Percentiles rank a stretch among this genome's conserved stretches.
Conservation (phyloP, 2,113 vertebrate species). For the Semicossyphus pulcher region DNA sequence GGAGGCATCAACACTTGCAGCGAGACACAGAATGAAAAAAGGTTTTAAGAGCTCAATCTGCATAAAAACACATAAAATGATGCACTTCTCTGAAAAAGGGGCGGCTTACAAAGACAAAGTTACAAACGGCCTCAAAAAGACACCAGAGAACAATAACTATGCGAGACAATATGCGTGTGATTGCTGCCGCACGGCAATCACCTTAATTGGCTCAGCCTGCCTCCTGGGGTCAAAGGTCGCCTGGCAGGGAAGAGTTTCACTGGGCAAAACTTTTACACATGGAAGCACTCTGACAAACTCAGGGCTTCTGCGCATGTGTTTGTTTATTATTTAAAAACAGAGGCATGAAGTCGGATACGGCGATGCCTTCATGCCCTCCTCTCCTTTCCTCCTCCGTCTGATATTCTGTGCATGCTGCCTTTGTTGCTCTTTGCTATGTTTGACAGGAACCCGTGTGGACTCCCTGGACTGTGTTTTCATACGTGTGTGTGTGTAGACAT, state of each 20-base stretch:
- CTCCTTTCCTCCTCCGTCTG: constrained; percentile 9
- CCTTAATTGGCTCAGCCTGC: not conserved
- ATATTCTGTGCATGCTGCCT: constrained; percentile 36
- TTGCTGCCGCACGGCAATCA: not conserved
- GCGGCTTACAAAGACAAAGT: too few relatives aligned
- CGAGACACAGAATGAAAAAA: too few relatives aligned
- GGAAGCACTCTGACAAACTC: not conserved
- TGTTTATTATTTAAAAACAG: not conserved
- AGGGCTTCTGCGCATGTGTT: not conserved
- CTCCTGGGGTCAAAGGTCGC: constrained; percentile 5
- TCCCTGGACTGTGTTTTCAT: constrained; percentile 7
- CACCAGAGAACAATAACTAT: not conserved
- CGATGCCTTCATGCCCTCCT: not conserved
- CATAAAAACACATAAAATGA: not conserved
- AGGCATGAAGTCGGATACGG: not conserved
- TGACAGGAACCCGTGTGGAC: constrained; percentile 16
- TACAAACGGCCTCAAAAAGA: not conserved
- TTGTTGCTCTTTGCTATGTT: constrained; percentile 30
- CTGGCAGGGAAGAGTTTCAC: not conserved
- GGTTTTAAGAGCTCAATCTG: too few relatives aligned
- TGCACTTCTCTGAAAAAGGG: not conserved
- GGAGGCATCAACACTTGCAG: too few relatives aligned
- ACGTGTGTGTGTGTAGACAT: not conserved
- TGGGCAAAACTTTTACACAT: not conserved
- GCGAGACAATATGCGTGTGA: not conserved